Evolutionary conservation across 2,797 vertebrate genomes (phyloP), one percentile per base, ranked within the genome.

Genomic region (Macropus fuliginosus): DNA sequence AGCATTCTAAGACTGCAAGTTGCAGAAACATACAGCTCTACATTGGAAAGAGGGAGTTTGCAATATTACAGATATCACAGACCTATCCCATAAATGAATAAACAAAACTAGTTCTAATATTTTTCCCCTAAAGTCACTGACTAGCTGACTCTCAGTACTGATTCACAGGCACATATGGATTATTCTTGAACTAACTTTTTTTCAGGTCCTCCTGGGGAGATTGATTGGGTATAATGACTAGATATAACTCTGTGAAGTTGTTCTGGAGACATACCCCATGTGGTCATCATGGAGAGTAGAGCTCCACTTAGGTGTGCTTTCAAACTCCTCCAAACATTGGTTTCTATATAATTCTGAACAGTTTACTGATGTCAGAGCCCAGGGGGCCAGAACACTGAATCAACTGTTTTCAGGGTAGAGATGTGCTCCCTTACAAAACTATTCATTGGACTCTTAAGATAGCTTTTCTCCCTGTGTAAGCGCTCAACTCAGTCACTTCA

Each of bases 41-140:
- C 21, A 81, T 81, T 81, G 74, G 4, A 11, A 81, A 21, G n/a
- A 74, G n/a, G 74, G 9, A 46, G 2, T 81, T 46, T 27, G 3
- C 74, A 81, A 24, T 81, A 81, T 27, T 81, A 81, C 27, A 10
- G 21, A 27, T 27, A 81, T 46, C 74, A 81, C 40, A 81, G 9
- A 46, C 40, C 18, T 46, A 46, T 2, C 24, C 6, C 24, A 81
- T 52, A 81, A 81, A 81, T 24, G 40, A 81, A 27, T 21, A 62
- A 57, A 57, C 1, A 97, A 97, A 97, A 96, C 66, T 96, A 50
- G n/a, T 93, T 92, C 95, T 96, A 97, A 98, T 97, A 98, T 96
- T 95, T 95, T 95, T 97, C 97, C 94, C 24, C 13, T 96, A 62
- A 29, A 66, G 96, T 94, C 40, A 95, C 89, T 97, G 95, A 96